Evolutionary conservation across 2,888 invertebrate species (phyloP).

Genomic region (Stenoptilia bipunctidactyla): DNA sequence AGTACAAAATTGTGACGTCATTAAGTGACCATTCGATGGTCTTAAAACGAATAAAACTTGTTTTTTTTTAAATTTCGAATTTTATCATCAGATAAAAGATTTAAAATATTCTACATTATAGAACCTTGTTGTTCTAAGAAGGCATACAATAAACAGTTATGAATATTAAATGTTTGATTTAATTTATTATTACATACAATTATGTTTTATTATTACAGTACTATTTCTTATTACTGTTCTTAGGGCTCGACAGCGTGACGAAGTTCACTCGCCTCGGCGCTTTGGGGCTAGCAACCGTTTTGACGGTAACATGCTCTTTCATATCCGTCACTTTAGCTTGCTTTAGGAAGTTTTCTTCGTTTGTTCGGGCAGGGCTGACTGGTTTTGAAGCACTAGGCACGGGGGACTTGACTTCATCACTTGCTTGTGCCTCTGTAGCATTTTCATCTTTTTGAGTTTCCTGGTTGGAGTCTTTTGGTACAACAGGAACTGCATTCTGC

Average conservation of each 20-base stretch:
- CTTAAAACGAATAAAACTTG: no score
- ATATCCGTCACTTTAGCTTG: slow-evolving; percentile 50
- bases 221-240: slow-evolving; percentile 70
- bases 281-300: slow-evolving; percentile 47
- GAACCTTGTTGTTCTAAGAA: no score
- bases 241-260: slow-evolving; percentile 84
- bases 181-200: no score
- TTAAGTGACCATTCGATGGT: no score
- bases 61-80: no score
- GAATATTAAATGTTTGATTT: no score
- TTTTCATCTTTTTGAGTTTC: slow-evolving; percentile 14
- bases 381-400: slow-evolving; percentile 7
- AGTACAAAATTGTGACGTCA: no score
- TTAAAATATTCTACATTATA: no score
- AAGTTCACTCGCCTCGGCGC: slow-evolving; percentile 79
- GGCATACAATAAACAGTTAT: no score
- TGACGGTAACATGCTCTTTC: slow-evolving; percentile 25
- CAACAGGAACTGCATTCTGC: background rate
- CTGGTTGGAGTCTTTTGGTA: background rate
- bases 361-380: background rate
- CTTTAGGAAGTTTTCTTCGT: slow-evolving; percentile 25
- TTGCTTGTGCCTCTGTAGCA: slow-evolving; percentile 10
- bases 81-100: no score
- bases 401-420: slow-evolving; percentile 4
- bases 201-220: no score